Evolutionary conservation across 2,888 invertebrate genomes (phyloP).

Genomic region (Nomada flava): DNA sequence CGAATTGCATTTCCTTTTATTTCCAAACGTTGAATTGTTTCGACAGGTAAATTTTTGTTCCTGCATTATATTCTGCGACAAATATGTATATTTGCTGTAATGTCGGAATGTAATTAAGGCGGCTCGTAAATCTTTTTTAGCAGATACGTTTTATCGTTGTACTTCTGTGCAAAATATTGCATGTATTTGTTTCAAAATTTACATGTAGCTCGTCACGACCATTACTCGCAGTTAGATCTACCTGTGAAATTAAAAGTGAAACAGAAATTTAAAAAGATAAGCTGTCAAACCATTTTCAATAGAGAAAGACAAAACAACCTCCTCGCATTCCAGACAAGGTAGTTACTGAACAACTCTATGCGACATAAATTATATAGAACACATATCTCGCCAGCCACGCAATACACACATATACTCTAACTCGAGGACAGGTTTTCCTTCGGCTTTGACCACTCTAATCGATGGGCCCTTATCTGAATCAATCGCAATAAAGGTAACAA

Average conservation of each 20-base stretch:
- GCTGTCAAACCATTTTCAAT: not conserved
- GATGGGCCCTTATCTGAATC: constrained; percentile 42
- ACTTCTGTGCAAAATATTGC: too few species aligned
- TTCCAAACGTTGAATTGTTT: too few species aligned
- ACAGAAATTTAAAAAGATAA: not conserved
- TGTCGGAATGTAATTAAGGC: too few species aligned
- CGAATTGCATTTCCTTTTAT: too few species aligned
- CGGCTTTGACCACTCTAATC: constrained; percentile 45
- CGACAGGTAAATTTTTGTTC: too few species aligned
- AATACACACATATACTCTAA: constrained; percentile 11
- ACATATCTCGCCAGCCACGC: constrained; percentile 30
- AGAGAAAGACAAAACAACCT: constrained; percentile 60
- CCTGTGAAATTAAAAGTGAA: not conserved
- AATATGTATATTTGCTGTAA: too few species aligned
- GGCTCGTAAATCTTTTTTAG: too few species aligned
- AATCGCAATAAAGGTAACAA: constrained; percentile 56
- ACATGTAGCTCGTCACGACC: too few species aligned
- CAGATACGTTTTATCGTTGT: too few species aligned
- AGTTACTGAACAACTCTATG: constrained; percentile 59
- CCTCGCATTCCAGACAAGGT: constrained; percentile 76
- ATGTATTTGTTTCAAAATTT: not conserved
- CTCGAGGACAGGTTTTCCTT: constrained; percentile 56
- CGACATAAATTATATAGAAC: constrained; percentile 39
- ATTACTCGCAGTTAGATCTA: not conserved
- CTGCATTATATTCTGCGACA: too few species aligned